Evolutionary conservation across 2,797 vertebrate species (phyloP).

Genomic region (Pipistrellus pygmaeus): DNA sequence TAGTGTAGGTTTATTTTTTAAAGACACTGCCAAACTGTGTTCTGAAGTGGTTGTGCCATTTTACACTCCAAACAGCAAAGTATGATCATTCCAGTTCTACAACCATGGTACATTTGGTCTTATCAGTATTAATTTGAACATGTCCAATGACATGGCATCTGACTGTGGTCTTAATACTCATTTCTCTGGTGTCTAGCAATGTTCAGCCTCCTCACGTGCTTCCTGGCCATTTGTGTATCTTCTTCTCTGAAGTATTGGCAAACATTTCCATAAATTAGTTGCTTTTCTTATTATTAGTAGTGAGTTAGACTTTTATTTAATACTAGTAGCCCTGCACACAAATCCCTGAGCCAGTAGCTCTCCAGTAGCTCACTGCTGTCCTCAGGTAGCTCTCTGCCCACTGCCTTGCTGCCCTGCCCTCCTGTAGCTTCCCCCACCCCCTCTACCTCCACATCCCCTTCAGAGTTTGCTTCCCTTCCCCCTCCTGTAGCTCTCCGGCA

Average conservation of each 20-base stretch:
- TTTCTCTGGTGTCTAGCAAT: not conserved
- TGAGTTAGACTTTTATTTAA: conserved; percentile 8
- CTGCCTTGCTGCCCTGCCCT: too few species aligned
- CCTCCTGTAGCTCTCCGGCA: too few species aligned
- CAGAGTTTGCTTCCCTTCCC: too few species aligned
- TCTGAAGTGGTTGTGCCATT: not conserved
- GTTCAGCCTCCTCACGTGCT: not conserved
- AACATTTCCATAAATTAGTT: conserved; percentile 3
- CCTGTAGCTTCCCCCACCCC: too few species aligned
- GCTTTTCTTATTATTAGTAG: not conserved
- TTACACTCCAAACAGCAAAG: not conserved
- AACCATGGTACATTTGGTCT: not conserved
- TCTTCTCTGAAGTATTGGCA: not conserved
- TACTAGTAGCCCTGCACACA: not conserved
- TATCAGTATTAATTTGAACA: not conserved
- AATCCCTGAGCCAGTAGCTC: too few species aligned
- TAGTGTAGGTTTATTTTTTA: not conserved
- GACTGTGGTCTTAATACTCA: not conserved
- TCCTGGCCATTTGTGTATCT: not conserved
- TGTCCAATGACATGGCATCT: not conserved
- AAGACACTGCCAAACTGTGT: not conserved
- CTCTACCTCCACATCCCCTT: too few species aligned
- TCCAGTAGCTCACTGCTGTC: too few species aligned
- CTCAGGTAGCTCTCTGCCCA: too few species aligned
- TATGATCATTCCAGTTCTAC: not conserved